Base-by-base conservation (phyloP, 2,888 invertebrate species). In the Mesorhabditis sp. region DNA sequence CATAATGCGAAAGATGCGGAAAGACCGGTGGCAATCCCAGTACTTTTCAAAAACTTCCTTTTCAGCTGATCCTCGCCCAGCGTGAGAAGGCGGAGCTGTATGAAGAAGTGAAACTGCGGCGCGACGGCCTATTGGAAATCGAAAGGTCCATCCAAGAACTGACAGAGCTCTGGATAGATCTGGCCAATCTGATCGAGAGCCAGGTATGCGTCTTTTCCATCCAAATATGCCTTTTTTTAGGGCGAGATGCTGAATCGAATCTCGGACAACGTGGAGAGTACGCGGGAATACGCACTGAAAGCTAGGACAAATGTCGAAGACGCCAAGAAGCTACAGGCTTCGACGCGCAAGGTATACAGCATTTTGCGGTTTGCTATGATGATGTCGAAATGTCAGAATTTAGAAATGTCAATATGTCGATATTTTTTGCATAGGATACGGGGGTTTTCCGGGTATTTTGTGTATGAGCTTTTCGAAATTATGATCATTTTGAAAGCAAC, bases 21-120 rank as follows among this genome's bases (percentile, higher is more conserved):
- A 28, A 28, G 28, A 28, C 28, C 28, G 1, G 28, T 28, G 28
- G 28, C 28, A 28, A 28, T 28, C 28, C 28, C 28, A 28, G 28
- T 28, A 28, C 28, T 28, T n/a, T 50, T 10, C 58, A 50, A 50
- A 50, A 13, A 50, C n/a, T n/a, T 50, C 58, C 7, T 13, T 10
- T 50, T 50, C n/a, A 50, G 58, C n/a, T 50, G 58, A 50, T 50
- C n/a, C 58, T 50, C n/a, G 58, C 58, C n/a, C 58, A 50, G n/a
- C 58, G 58, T 10, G 58, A 50, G n/a, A 50, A 50, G 58, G 58
- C 7, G n/a, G 58, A 50, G n/a, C 58, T 50, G 7, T 50, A 50
- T 50, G 10, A 50, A 50, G 58, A 50, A 50, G 58, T 50, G 58
- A 50, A 50, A n/a, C n/a, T 50, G 58, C 7, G 58, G n/a, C 58